Base-by-base conservation (phyloP, 2,888 invertebrate genomes). In the Ichneumoninae sp. region DNA sequence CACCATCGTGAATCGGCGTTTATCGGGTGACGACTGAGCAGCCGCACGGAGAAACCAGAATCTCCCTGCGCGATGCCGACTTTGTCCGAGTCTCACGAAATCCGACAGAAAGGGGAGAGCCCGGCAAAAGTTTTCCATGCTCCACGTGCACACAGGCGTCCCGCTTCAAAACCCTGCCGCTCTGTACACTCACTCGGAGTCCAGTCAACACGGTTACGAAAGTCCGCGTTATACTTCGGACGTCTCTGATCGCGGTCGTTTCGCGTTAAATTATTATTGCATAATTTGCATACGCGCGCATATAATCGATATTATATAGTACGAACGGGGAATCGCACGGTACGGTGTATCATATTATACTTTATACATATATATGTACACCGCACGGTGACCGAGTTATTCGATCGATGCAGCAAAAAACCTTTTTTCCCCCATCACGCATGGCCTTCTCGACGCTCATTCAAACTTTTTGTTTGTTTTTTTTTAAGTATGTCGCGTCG, bases 181-280 rank as follows among this genome's bases (percentile, higher is more conserved):
- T 68, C 62, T 69, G 33, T 50, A 54, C 13, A 68, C 78, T 72
- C 80, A 65, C 74, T 62, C 57, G 60, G 68, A 60, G 68, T 80
- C 70, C 50, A 74, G 5, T 78, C 62, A 70, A 80, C 54, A 33
- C 54, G 76, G 36, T 84, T 84, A 84, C 81, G 84, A 84, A 84
- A 84, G 70, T 70, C 74, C 60, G 62, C 68, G 54, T 80, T 80
- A 80, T 77, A 82, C 74, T 68, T 69, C 57, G 68, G 33, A 52
- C 71, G 70, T 82, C 75, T 70, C 36, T 66, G 70, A 79, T 66
- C 65, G 66, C 22, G 33, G n/a, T 52, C 36, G 47, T 82, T 82
- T 84, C 80, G 77, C 80, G 69, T 69, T 70, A 47, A 76, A 82
- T 84, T 79, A 86, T 72, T 47, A 50, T 82, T 84, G 76, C 86